These are phyloP conservation scores for Stomorhina lunata DNA, from an alignment of 2,888 invertebrate species.

Conservation along the genomic window DNA sequence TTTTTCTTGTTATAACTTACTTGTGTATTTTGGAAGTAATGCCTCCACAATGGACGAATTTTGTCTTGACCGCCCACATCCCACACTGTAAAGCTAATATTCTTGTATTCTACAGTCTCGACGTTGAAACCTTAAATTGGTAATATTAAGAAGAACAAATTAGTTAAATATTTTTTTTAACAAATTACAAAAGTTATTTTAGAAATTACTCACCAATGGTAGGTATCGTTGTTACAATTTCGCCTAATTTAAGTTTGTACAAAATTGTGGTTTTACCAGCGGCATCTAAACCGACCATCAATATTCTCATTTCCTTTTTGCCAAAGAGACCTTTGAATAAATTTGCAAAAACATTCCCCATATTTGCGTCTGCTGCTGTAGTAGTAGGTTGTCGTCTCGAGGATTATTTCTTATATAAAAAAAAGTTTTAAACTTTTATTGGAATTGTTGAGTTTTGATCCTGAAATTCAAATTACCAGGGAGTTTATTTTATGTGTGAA, in stretches of 20 bases:
- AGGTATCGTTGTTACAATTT: slow-evolving; percentile 99
- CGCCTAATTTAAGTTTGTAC: slow-evolving; percentile 99
- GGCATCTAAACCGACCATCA: slow-evolving; percentile 99
- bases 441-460: slow-evolving; percentile 64
- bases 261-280: slow-evolving; percentile 99
- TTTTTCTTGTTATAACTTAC: slow-evolving; percentile 71
- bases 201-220: slow-evolving; percentile 87
- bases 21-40: slow-evolving; percentile 99
- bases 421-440: slow-evolving; percentile 55
- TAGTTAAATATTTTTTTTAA: not conserved
- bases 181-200: slow-evolving; percentile 3
- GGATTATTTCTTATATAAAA: slow-evolving; percentile 39
- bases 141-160: not conserved
- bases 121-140: slow-evolving; percentile 96
- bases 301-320: slow-evolving; percentile 99
- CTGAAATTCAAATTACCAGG: slow-evolving; percentile 48
- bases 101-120: slow-evolving; percentile 99
- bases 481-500: slow-evolving; percentile 21
- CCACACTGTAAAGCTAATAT: slow-evolving; percentile 99
- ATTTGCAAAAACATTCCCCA: slow-evolving; percentile 99
- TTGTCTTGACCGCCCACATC: slow-evolving; percentile 99
- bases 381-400: slow-evolving; percentile 41
- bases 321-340: slow-evolving; percentile 99
- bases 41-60: slow-evolving; percentile 98
- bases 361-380: slow-evolving; percentile 80